These are phyloP conservation scores for Rhinogobio ventralis DNA, from an alignment of 2,797 vertebrate species.

Conservation along the genomic window DNA sequence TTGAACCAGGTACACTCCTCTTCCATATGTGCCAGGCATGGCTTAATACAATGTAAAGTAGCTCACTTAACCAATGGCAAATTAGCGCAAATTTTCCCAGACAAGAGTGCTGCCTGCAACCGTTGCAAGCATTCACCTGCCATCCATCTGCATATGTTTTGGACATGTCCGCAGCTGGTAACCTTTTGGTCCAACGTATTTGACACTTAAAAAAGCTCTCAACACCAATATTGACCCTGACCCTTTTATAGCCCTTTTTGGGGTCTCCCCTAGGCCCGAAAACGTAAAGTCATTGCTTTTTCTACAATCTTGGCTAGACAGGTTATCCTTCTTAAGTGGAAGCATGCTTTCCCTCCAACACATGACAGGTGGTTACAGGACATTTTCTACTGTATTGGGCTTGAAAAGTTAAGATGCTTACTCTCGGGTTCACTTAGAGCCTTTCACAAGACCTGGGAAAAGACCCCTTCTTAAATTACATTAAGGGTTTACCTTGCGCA, in stretches of 20 bases:
- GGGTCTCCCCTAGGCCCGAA: neutral
- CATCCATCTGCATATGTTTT: no score
- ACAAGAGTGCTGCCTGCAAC: no score
- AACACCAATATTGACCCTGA: neutral
- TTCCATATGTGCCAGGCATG: neutral
- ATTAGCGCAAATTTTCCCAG: no score
- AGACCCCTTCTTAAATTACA: neutral
- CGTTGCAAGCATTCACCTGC: no score
- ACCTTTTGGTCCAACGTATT: neutral
- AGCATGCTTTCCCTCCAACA: no score
- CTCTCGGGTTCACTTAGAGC: no score
- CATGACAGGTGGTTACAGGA: no score
- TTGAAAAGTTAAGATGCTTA: no score
- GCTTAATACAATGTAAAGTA: no score
- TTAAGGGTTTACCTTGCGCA: neutral
- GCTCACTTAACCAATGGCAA: no score
- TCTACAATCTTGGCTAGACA: neutral
- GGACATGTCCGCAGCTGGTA: neutral
- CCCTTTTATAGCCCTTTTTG: neutral
- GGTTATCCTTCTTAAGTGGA: neutral
- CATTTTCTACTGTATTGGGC: no score
- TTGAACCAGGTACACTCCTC: neutral
- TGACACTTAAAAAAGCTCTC: neutral
- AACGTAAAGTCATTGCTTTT: neutral
- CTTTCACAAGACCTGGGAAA: neutral